Conservation (phyloP, 2,888 invertebrate species). For the Conchocele bisecta region DNA sequence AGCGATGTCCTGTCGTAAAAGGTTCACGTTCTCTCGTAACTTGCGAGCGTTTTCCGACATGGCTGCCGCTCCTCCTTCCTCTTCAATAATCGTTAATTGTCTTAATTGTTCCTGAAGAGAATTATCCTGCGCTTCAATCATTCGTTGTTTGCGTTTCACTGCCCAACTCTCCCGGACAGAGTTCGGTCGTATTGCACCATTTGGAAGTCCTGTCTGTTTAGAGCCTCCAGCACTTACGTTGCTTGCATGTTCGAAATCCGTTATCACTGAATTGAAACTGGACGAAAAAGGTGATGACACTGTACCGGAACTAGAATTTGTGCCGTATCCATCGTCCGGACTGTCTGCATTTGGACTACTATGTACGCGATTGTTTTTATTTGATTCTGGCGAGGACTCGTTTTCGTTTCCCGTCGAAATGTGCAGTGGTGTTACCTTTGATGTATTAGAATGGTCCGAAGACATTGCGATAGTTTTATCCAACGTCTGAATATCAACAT, state of each 20-base stretch:
- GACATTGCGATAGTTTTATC: not conserved
- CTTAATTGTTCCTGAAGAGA: constrained; percentile 71
- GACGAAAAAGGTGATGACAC: constrained; percentile 72
- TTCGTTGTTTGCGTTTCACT: constrained; percentile 62
- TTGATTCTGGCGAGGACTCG: constrained; percentile 17
- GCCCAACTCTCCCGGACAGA: constrained; percentile 59
- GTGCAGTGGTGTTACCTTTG: constrained; percentile 48
- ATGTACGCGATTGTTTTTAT: constrained; percentile 30
- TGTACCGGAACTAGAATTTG: constrained; percentile 72
- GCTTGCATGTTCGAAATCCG: constrained; percentile 58
- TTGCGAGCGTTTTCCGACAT: too few species aligned
- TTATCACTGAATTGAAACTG: constrained; percentile 65
- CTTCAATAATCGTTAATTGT: constrained; percentile 73
- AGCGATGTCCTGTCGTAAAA: not conserved
- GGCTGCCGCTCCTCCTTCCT: constrained; percentile 65
- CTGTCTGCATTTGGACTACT: constrained; percentile 55
- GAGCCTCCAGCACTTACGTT: constrained; percentile 52
- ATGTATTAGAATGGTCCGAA: not conserved
- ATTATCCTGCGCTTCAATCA: constrained; percentile 64
- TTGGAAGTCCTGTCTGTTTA: constrained; percentile 52
- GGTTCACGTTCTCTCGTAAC: not conserved
- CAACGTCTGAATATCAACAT: not conserved
- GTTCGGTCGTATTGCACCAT: constrained; percentile 63
- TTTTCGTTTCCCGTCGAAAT: constrained; percentile 39
- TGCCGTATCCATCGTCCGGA: constrained; percentile 72